Evolutionary conservation across 1,140 invertebrate genomes (phyloP).

Genomic region (Lethrus apterus): DNA sequence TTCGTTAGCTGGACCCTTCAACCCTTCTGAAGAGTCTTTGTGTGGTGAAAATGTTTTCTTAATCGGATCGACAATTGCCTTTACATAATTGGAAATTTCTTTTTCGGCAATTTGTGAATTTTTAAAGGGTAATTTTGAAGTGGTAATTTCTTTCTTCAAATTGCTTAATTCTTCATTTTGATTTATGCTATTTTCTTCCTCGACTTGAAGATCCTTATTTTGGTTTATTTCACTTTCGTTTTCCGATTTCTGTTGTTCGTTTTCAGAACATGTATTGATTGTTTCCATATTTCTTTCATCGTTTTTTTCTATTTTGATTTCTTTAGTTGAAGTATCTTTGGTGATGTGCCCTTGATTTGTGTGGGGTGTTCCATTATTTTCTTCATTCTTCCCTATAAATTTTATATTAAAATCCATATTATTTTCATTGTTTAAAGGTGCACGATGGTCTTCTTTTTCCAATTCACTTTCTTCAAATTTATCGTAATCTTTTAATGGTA

Average conservation of each 20-base stretch:
- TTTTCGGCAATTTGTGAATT: too few relatives aligned
- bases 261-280: background rate
- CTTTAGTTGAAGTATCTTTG: too few relatives aligned
- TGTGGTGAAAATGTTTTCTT: background rate
- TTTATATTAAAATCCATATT: background rate
- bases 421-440: background rate
- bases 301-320: background rate
- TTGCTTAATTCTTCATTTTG: too few relatives aligned
- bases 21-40: too few relatives aligned
- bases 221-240: too few relatives aligned
- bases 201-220: too few relatives aligned
- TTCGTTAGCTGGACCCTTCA: too few relatives aligned
- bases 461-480: background rate
- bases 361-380: background rate
- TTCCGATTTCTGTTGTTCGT: background rate
- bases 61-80: background rate
- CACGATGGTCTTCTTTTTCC: background rate
- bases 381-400: background rate
- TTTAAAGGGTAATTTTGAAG: too few relatives aligned
- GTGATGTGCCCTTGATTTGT: too few relatives aligned
- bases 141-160: too few relatives aligned
- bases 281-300: background rate
- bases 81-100: constrained; percentile 3
- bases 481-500: constrained; percentile 7
- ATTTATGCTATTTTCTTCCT: too few relatives aligned